Evolutionary conservation across 2,888 invertebrate genomes (phyloP).

Genomic region (Netelia inedita): DNA sequence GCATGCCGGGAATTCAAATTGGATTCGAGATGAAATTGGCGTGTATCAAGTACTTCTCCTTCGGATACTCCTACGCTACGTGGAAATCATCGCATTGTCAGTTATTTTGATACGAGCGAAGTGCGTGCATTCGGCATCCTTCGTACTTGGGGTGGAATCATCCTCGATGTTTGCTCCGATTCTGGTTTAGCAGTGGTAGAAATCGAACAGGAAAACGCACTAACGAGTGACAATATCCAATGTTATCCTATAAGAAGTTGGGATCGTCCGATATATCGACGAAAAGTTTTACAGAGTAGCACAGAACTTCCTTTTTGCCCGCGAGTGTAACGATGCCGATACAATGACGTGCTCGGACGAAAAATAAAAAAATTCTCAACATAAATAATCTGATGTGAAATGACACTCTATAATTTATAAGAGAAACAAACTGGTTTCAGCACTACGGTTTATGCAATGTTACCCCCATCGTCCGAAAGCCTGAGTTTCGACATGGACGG

Average conservation of each 20-base stretch:
- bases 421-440: no score
- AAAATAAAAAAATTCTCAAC: no score
- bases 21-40: constrained; percentile 58
- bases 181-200: constrained; percentile 18
- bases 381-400: no score
- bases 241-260: constrained; percentile 14
- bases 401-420: no score
- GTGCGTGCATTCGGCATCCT: neutral
- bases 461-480: no score
- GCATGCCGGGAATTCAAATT: constrained; percentile 63
- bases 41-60: constrained; percentile 53
- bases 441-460: no score
- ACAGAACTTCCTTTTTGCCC: no score
- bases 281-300: neutral
- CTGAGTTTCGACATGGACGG: no score
- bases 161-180: constrained; percentile 52
- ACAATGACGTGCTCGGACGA: no score
- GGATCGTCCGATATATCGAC: neutral
- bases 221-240: neutral
- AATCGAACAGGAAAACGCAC: constrained; percentile 1
- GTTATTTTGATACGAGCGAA: constrained; percentile 12
- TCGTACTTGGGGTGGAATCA: neutral
- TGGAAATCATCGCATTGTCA: neutral
- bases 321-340: no score
- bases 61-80: constrained; percentile 27